Evolutionary conservation across 2,797 vertebrate species (phyloP), one percentile per base, ranked within the genome.

Genomic region (Gymnoscopelus microlampas): DNA sequence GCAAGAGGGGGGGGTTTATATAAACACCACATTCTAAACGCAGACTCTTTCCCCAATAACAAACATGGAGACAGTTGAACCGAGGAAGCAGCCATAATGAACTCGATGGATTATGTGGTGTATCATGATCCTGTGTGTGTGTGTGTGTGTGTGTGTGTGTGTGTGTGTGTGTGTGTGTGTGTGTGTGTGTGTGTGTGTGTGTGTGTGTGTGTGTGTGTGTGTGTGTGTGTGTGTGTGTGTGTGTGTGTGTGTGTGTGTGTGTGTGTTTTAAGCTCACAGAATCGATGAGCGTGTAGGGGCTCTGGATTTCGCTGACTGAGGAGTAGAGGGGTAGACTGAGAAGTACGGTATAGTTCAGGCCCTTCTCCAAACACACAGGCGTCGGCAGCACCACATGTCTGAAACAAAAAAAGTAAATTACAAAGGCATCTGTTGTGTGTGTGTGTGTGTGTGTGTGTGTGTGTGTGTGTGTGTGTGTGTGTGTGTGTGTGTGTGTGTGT

Each of bases 271-370:
- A 15, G 90, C 96, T 93, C 77, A 97, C 98, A 0, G 98, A 99
- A 87, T 99, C 98, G 9, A 99, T 95, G 56, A 98, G 92, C 0
- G 94, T 98, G 90, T 98, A 96, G 0, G 97, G 97, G 73, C 84
- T 95, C 69, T 96, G 94, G 59, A 94, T 77, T 10, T 91, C 81
- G 0, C 85, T 94, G 63, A 89, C 82, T 0, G 93, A 90, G 0
- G 94, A 95, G 80, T 99, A 99, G 49, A 92, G 93, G 0, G 95
- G 80, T 70, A 99, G 93, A 59, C 91, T 94, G 79, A 99, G 75
- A 4, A 88, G 93, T 72, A 98, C 78, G 0, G 96, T 98, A 90
- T 99, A 99, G 87, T 97, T 98, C 79, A 95, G 87, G 1, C 95
- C 96, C 81, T 95, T 93, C 88, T 99, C 96, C 0, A 99, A 95